Evolutionary conservation across 2,888 invertebrate genomes (phyloP).

Genomic region (Seladonia tumulorum): DNA sequence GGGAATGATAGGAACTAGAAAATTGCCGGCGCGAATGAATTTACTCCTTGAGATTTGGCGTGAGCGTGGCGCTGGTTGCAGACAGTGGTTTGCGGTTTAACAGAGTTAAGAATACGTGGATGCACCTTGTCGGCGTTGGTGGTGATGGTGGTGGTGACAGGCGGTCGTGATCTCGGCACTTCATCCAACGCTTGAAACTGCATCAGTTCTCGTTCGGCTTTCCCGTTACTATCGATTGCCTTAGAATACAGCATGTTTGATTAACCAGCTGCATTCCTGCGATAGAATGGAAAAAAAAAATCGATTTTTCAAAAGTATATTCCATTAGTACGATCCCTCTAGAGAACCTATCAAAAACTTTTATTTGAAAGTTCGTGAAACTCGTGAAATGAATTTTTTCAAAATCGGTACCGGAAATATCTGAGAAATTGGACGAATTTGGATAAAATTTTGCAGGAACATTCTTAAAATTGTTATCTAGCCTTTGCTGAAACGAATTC

Average conservation of each 20-base stretch:
- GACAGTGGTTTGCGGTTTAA: slow-evolving; percentile 57
- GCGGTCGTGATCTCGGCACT: slow-evolving; percentile 31
- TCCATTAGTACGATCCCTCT: not conserved
- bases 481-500: not conserved
- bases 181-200: slow-evolving; percentile 35
- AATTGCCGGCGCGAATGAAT: slow-evolving; percentile 56
- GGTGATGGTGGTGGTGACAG: slow-evolving; percentile 9
- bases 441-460: not conserved
- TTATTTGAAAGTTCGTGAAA: not conserved
- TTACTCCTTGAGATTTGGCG: slow-evolving; percentile 43
- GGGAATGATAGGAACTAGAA: slow-evolving; percentile 13
- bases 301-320: not conserved
- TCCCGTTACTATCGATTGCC: slow-evolving; percentile 28
- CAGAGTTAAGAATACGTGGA: slow-evolving; percentile 61
- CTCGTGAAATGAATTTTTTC: not conserved
- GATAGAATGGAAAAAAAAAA: not conserved
- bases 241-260: slow-evolving; percentile 25
- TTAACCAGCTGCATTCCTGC: slow-evolving; percentile 5
- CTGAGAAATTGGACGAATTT: not conserved
- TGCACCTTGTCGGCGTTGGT: slow-evolving; percentile 4
- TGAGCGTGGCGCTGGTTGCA: slow-evolving; percentile 28
- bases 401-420: not conserved
- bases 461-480: not conserved
- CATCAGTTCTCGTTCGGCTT: slow-evolving; percentile 9
- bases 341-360: not conserved